Conservation (phyloP, 2,113 vertebrate species). For the Ictalurus furcatus region DNA sequence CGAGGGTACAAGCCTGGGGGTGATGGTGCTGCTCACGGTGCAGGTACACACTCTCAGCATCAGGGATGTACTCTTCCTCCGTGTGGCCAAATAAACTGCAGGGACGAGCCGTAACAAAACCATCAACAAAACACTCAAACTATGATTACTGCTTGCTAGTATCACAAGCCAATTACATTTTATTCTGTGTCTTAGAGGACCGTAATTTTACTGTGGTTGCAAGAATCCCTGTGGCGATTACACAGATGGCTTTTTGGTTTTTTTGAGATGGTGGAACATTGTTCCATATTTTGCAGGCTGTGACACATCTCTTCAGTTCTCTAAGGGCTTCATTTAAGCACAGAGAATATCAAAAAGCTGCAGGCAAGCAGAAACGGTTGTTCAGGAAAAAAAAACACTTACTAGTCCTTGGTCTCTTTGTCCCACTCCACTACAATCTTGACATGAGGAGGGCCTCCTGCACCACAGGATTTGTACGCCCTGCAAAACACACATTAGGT, state of each 20-base stretch:
- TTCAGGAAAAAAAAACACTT: constrained; percentile 67
- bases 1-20: constrained; percentile 92
- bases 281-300: constrained; percentile 8
- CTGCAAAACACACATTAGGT: constrained; percentile 62
- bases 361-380: background rate
- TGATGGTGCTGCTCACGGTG: constrained; percentile 92
- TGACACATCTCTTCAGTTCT: background rate
- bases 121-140: background rate
- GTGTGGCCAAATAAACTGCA: constrained; percentile 90
- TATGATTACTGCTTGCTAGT: background rate
- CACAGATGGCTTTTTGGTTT: background rate
- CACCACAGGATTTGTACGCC: constrained; percentile 92
- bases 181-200: background rate
- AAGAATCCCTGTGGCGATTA: background rate
- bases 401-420: constrained; percentile 98
- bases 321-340: background rate
- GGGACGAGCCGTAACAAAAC: constrained; percentile 38
- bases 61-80: constrained; percentile 95
- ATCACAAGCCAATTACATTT: background rate
- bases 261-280: background rate
- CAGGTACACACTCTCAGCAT: constrained; percentile 93
- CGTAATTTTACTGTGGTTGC: background rate
- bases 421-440: constrained; percentile 99
- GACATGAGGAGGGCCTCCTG: constrained; percentile 91
- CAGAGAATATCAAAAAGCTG: constrained; percentile 10